A percentile compares a stretch with the other conserved stretches of the same genome.
phyloP scores from a whole-genome alignment of 1,140 invertebrate species.

The Zaprionus tsacasi region DNA sequence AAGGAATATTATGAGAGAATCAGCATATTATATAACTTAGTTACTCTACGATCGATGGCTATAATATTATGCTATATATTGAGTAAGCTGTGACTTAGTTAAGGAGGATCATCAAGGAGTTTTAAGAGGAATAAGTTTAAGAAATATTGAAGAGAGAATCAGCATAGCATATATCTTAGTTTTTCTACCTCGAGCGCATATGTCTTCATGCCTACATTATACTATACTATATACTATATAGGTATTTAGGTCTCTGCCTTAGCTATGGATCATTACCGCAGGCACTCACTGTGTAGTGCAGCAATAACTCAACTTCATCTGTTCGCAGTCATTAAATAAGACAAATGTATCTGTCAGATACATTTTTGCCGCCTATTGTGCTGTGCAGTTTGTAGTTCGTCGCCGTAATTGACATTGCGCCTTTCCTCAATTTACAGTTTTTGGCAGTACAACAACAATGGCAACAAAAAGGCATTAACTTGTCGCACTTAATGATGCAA shows the following conservation, averaged over 20 bases:
- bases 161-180: too few relatives aligned
- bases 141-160: too few relatives aligned
- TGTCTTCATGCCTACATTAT: too few relatives aligned
- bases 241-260: background rate
- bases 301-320: conserved; percentile 37
- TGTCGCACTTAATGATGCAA: conserved; percentile 78
- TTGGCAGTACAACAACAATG: conserved; percentile 14
- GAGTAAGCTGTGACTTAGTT: too few relatives aligned
- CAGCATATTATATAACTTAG: too few relatives aligned
- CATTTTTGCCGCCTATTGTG: conserved; percentile 29
- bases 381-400: conserved; percentile 11
- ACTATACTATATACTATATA: too few relatives aligned
- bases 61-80: too few relatives aligned
- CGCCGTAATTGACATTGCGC: conserved; percentile 28
- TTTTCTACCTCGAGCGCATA: too few relatives aligned
- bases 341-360: conserved; percentile 71
- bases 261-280: background rate
- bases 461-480: conserved; percentile 65
- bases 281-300: background rate
- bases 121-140: too few relatives aligned
- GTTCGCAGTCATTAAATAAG: conserved; percentile 67
- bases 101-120: too few relatives aligned
- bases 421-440: conserved; percentile 37
- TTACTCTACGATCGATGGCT: too few relatives aligned
- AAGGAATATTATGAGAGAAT: too few relatives aligned